Base-by-base conservation (phyloP, 2,113 vertebrate genomes). In the Brienomyrus longianalis region DNA sequence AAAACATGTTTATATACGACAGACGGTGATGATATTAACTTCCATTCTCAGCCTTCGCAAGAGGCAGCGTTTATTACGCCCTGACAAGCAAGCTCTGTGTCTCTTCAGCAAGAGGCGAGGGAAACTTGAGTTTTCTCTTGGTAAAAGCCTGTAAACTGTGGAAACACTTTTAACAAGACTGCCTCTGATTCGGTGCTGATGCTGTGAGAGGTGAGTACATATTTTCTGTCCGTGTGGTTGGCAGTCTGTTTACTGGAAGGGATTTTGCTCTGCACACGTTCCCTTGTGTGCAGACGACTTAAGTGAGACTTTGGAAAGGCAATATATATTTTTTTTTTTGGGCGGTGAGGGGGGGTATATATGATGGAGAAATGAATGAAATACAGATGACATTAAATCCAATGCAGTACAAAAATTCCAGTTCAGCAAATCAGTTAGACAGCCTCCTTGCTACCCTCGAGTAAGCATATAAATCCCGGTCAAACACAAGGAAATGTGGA, bases 211-310 rank as follows among this genome's bases (percentile, higher is more conserved):
- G 92, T 92, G 92, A 93, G 94, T 93, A 93, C 94, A 95, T 95
- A 95, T 95, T 96, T 96, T 96, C 94, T 95, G 93, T 93, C 93
- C 94, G 92, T 95, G 95, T 86, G 94, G 94, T 96, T 94, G 93
- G 93, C 94, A 94, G 91, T 95, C 93, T 96, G 94, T 95, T 96
- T 95, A 95, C 94, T 96, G 93, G 94, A 96, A 94, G 93, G 89
- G 92, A 92, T 90, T 92, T 94, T 91, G 91, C 89, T 90, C 59
- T 2, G 93, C 95, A 96, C 95, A 94, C 96, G 95, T 94, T 94
- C 91, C 92, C 92, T 92, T 95, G 95, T 95, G 95, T 95, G 95
- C 93, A 91, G 90, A 88, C 47, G 51, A 47, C n/a, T 3, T 90
- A 91, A 89, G 88, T 87, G 90, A 91, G 90, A 88, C 91, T 85